These are phyloP conservation scores for Anser cygnoides DNA, from an alignment of 2,113 vertebrate genomes.

Conservation along the genomic window DNA sequence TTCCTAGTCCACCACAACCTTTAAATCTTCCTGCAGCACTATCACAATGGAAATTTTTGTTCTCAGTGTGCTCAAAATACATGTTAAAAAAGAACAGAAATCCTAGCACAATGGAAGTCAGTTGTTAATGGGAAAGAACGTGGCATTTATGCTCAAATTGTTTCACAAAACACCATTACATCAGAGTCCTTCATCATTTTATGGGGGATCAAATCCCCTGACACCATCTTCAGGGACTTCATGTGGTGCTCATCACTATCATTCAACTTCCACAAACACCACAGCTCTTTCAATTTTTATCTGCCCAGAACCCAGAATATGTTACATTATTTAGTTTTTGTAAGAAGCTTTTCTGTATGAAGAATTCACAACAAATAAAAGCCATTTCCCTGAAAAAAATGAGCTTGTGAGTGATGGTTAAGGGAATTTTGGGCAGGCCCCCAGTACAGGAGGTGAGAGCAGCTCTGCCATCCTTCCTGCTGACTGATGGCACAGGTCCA, in stretches of 20 bases:
- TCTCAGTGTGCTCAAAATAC: conserved; percentile 46
- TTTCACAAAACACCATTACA: conserved; percentile 38
- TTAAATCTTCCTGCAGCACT: conserved; percentile 63
- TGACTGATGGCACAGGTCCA: not conserved
- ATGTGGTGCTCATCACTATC: not conserved
- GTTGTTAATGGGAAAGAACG: conserved; percentile 29
- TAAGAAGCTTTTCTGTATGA: conserved; percentile 10
- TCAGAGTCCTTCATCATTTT: conserved; percentile 31
- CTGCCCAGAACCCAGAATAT: not conserved
- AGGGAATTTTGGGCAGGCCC: not conserved
- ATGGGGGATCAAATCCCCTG: not conserved
- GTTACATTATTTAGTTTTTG: conserved; percentile 28
- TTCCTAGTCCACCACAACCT: conserved; percentile 70
- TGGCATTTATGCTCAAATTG: conserved; percentile 3
- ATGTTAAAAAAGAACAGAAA: conserved; percentile 8
- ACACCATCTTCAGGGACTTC: conserved; percentile 15
- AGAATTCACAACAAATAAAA: conserved; percentile 43
- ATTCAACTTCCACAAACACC: not conserved
- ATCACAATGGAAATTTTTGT: conserved; percentile 65
- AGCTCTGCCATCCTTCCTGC: not conserved
- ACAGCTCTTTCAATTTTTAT: conserved; percentile 15
- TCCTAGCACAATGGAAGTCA: conserved; percentile 32
- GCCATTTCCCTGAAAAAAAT: not conserved
- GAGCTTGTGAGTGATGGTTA: not conserved
- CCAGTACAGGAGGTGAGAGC: not conserved